Evolutionary conservation across 1,140 invertebrate species (phyloP).

Genomic region (Andrena cerasifolii): DNA sequence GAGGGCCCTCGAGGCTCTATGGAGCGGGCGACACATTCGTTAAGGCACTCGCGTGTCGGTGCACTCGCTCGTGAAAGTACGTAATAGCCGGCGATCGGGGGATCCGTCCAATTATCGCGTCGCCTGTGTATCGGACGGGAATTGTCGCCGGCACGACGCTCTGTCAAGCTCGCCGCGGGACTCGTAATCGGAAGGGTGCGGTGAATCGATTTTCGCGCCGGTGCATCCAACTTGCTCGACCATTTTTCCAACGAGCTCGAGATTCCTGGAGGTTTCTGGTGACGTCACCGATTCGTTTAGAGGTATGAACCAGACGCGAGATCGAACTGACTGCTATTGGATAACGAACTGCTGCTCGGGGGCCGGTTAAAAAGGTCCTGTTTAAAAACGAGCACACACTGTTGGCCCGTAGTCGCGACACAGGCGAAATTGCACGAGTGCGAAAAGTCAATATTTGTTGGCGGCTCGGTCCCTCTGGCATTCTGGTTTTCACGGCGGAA

Average conservation of each 20-base stretch:
- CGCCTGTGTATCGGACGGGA: slow-evolving; percentile 18
- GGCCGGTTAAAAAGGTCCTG: too few relatives aligned
- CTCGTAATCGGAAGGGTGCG: too few relatives aligned
- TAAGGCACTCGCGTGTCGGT: slow-evolving; percentile 35
- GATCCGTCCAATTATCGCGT: slow-evolving; percentile 50
- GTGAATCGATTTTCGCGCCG: neutral
- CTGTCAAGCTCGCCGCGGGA: too few relatives aligned
- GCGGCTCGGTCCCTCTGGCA: neutral
- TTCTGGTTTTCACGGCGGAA: neutral
- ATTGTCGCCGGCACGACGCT: neutral
- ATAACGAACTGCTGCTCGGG: neutral
- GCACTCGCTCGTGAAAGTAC: slow-evolving; percentile 43
- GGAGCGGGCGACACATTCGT: slow-evolving; percentile 21
- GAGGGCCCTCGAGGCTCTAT: slow-evolving; percentile 30
- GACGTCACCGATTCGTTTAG: too few relatives aligned
- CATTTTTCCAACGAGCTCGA: too few relatives aligned
- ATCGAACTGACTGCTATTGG: neutral
- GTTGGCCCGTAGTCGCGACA: neutral
- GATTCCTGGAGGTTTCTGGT: too few relatives aligned
- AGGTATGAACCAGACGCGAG: too few relatives aligned
- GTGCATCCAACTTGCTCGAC: too few relatives aligned
- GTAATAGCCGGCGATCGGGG: slow-evolving; percentile 35
- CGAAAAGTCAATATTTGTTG: slow-evolving; percentile 31
- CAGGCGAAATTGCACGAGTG: neutral
- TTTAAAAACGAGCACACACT: neutral